Base-by-base conservation (phyloP, 2,113 vertebrate species). In the Solea senegalensis region DNA sequence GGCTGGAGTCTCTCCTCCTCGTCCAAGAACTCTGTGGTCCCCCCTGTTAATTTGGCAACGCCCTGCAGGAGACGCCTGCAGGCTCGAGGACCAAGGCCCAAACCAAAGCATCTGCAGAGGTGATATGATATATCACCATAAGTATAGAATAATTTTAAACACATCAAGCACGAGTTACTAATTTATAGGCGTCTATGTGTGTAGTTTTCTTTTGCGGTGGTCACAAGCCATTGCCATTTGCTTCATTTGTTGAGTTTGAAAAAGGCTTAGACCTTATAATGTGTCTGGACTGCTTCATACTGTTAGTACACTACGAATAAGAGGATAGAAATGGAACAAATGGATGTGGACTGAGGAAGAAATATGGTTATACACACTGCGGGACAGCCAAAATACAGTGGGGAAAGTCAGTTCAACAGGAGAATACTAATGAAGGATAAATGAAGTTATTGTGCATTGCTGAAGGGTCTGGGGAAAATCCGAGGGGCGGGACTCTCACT, bases 1-100 rank as follows among this genome's bases (percentile, higher is more conserved):
- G 97, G 96, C 90, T 98, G 96, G 69, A 99, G 92, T 78, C 97
- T 95, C 89, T 98, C 95, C 0, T 93, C 93, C 0, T 95, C 94
- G 59, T 85, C 90, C 56, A 95, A 88, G 89, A 97, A 95, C 88
- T 96, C 96, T 0, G 95, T 89, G 0, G 71, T 72, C 50, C 98
- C 98, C 65, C 95, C 94, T 56, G 96, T 97, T 76, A 97, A 88
- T 77, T 91, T 95, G 80, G 97, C 95, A 80, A 98, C 75, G 45
- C 91, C 93, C 63, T 90, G 92, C 66, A 99, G 94, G 80, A 99
- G 94, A 89, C 83, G 89, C 68, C 66, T 92, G 91, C 95, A 95
- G 0, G 70, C 93, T 61, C 76, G 89, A 0, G 91, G 88, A 28
- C 96, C 95, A 76, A 97, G 86, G 27, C 96, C 96, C 1, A 98